Conservation (phyloP, 2,888 invertebrate genomes). For the Himalopsyche japonica region DNA sequence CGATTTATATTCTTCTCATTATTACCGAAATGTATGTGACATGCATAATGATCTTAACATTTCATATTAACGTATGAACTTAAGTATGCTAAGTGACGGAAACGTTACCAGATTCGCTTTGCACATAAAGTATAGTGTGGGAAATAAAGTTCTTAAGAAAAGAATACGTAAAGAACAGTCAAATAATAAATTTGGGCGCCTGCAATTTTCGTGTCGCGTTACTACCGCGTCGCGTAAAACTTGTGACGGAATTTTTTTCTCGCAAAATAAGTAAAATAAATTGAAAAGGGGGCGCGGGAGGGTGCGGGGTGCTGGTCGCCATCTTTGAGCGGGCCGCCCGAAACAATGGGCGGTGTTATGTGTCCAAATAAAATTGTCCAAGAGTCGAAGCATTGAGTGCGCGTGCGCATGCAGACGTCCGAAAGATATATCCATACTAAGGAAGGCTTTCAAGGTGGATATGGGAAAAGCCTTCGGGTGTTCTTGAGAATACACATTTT, state of each 20-base stretch:
- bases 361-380: slow-evolving; percentile 26
- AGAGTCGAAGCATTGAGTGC: slow-evolving; percentile 24
- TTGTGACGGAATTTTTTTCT: slow-evolving; percentile 10
- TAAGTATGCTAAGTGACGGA: too few species aligned
- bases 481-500: neutral
- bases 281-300: neutral
- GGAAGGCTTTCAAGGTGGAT: neutral
- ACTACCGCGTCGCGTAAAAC: slow-evolving; percentile 5
- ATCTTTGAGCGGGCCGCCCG: slow-evolving; percentile 34
- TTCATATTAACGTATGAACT: too few species aligned
- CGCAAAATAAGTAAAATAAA: slow-evolving; percentile 28
- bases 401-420: slow-evolving; percentile 21
- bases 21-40: too few species aligned
- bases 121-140: neutral
- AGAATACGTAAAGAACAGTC: slow-evolving; percentile 2
- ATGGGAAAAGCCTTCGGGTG: neutral
- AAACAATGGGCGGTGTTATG: slow-evolving; percentile 36
- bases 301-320: slow-evolving; percentile 18
- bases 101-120: too few species aligned
- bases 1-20: too few species aligned
- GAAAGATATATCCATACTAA: neutral
- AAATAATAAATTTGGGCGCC: slow-evolving; percentile 38
- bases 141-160: slow-evolving; percentile 2
- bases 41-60: too few species aligned
- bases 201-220: slow-evolving; percentile 36